Evolutionary conservation across 2,888 invertebrate species (phyloP), one percentile per base, ranked within the genome.

Genomic region (Schrankia costaestrigalis): DNA sequence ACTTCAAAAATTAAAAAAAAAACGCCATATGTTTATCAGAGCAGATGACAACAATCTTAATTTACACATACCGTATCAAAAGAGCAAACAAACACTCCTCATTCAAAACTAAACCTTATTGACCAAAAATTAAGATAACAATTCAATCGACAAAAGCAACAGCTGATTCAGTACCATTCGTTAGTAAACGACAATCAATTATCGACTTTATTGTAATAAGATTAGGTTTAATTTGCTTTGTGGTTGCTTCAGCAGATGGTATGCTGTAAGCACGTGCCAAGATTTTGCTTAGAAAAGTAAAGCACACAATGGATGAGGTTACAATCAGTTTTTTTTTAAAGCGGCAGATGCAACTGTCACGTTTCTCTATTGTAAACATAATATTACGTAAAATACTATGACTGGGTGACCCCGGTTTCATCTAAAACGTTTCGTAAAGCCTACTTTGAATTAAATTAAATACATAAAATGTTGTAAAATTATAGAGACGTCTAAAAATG

Each of bases 111-210:
- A 13, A 31, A 42, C 42, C 30, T 21, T 54, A 43, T n/a, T 0
- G 0, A 0, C 0, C 1, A 14, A 8, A 9, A 14, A 34, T 42
- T 37, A 28, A 32, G 39, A 31, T 38, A 23, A 55, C 41, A 41
- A 38, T 48, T 31, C 27, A 22, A 35, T 27, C 17, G 26, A 2
- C 13, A 3, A 11, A 15, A 8, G 14, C 23, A 13, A 31, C 56
- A 56, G 51, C 48, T 57, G 58, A 57, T 50, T 27, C 8, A 25
- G 26, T 17, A 14, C 38, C 49, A 46, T 37, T 56, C 43, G 21
- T 11, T n/a, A n/a, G 7, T 23, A 22, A 4, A 0, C 0, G 0
- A 11, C 23, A 34, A 1, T 11, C 10, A 2, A 45, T 30, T 21
- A 10, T 37, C 1, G 1, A 29, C 37, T 37, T 13, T 27, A 28